Conservation (phyloP, 1,140 invertebrate species). For the Atopsyche davidsoni region DNA sequence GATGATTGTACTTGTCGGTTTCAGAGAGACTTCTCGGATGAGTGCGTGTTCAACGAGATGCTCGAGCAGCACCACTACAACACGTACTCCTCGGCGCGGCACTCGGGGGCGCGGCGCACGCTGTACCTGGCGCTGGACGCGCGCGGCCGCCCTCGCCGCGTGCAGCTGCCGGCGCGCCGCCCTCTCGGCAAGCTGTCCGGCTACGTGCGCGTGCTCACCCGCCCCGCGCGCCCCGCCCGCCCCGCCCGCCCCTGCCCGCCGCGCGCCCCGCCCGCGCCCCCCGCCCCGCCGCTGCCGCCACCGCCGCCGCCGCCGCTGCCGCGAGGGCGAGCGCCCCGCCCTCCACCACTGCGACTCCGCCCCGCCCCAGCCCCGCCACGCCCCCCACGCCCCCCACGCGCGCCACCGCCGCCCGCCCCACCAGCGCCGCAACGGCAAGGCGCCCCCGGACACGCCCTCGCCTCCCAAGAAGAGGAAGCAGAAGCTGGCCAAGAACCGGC, state of each 20-base stretch:
- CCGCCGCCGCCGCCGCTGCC: slow-evolving; percentile 40
- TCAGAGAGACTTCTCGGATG: slow-evolving; percentile 72
- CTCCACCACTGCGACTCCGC: slow-evolving; percentile 20
- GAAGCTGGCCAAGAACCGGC: slow-evolving; percentile 13
- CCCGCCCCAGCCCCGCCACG: neutral
- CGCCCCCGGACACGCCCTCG: neutral
- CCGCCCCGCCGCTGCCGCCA: slow-evolving; percentile 36
- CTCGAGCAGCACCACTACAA: slow-evolving; percentile 80
- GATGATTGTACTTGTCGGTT: slow-evolving; percentile 49
- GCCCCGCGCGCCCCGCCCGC: slow-evolving; percentile 53
- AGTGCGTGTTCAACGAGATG: slow-evolving; percentile 81
- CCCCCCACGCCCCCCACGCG: neutral
- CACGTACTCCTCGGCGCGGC: slow-evolving; percentile 71
- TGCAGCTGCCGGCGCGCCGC: slow-evolving; percentile 58
- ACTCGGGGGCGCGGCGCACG: slow-evolving; percentile 63
- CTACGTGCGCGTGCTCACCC: slow-evolving; percentile 63
- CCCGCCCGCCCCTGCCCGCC: slow-evolving; percentile 47
- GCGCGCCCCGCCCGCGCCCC: slow-evolving; percentile 35
- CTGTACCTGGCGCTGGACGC: slow-evolving; percentile 71
- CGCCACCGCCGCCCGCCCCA: too few species aligned
- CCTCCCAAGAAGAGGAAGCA: slow-evolving; percentile 10
- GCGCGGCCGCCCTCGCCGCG: slow-evolving; percentile 60
- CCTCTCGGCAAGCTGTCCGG: slow-evolving; percentile 64
- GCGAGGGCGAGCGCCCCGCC: slow-evolving; percentile 35
- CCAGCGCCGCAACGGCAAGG: slow-evolving; percentile 30